A percentile compares a stretch with the other conserved stretches of the same genome.
phyloP scores from a whole-genome alignment of 2,113 vertebrate species.

The Melanostigma gelatinosum region DNA sequence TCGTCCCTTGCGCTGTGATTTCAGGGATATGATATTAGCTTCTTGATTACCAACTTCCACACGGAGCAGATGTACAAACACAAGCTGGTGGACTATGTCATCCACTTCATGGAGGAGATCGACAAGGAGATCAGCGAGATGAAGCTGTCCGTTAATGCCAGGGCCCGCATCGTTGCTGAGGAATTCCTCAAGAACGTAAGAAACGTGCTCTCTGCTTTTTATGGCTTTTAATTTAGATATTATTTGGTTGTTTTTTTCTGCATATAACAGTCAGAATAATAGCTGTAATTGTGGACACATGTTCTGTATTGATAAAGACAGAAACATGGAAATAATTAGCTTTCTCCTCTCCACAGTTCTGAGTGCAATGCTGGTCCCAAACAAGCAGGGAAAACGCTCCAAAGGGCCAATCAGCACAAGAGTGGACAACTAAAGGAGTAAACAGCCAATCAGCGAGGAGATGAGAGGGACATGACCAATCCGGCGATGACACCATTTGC shows the following conservation, averaged over 20 bases:
- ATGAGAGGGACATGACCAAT: slow-evolving; percentile 60
- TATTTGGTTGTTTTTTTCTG: neutral
- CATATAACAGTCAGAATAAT: neutral
- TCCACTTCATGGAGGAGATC: slow-evolving; percentile 99
- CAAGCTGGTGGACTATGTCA: slow-evolving; percentile 98
- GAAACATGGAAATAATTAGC: neutral
- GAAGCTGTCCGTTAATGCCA: slow-evolving; percentile 97
- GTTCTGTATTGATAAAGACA: neutral
- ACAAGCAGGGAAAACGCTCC: slow-evolving; percentile 23
- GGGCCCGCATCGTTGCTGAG: slow-evolving; percentile 96
- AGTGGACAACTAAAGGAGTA: slow-evolving; percentile 19
- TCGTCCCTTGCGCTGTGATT: slow-evolving; percentile 7
- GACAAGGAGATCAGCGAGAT: slow-evolving; percentile 99
- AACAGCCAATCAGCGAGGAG: slow-evolving; percentile 63
- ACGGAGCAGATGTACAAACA: slow-evolving; percentile 99
- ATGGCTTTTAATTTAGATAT: neutral
- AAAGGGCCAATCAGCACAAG: slow-evolving; percentile 52
- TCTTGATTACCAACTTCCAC: slow-evolving; percentile 99
- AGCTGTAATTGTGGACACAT: neutral
- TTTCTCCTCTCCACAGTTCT: slow-evolving; percentile 70
- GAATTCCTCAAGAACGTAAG: slow-evolving; percentile 98
- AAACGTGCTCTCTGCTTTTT: neutral
- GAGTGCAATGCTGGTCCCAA: slow-evolving; percentile 51
- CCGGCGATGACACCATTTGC: slow-evolving; percentile 42
- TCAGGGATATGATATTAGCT: slow-evolving; percentile 98